Evolutionary conservation across 2,113 vertebrate genomes (phyloP), one percentile per base, ranked within the genome.

Genomic region (Muscicapa adusta): DNA sequence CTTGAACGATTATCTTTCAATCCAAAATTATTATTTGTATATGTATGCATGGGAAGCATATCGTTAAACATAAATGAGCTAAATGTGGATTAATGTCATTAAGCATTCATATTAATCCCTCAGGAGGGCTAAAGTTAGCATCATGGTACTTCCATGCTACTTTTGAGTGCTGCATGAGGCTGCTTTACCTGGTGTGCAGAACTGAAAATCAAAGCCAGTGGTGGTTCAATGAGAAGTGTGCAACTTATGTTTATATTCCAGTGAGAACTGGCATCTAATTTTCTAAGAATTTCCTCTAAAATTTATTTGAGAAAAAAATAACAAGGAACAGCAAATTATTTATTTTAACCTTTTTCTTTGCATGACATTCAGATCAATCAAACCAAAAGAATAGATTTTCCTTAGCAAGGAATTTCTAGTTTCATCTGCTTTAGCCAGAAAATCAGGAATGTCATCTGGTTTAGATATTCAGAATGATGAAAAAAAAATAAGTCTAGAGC

Each of bases 21-120:
- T 95, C 97, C 96, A 97, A 95, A 98, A 98, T 98, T 97, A 98
- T 97, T 98, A 98, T 98, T 98, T 98, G 96, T 97, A 85, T 96
- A 93, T 90, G 91, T 87, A 54, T 94, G 94, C 94, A 94, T 83
- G 75, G 96, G 97, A 98, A 97, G 88, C 92, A 88, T 96, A 95
- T 97, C 61, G 9, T 97, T 97, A 97, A 97, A 96, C 94, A 78
- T 93, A 97, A 97, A 95, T 91, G 91, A 96, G 97, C 84, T 97
- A 96, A 96, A 93, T 96, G 96, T 96, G 95, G 88, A 96, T 96
- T 97, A 96, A 94, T 95, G 73, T 88, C 86, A 85, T 97, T 97
- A 97, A 91, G 77, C 74, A 90, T 94, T 96, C 93, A 48, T 96
- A 96, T 97, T 95, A 97, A 97, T 94, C 90, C 95, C 94, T 66